A percentile compares a stretch with the other conserved stretches of the same genome.
These are phyloP conservation scores for Spea bombifrons DNA, from an alignment of 2,113 vertebrate genomes.

Conservation along the genomic window DNA sequence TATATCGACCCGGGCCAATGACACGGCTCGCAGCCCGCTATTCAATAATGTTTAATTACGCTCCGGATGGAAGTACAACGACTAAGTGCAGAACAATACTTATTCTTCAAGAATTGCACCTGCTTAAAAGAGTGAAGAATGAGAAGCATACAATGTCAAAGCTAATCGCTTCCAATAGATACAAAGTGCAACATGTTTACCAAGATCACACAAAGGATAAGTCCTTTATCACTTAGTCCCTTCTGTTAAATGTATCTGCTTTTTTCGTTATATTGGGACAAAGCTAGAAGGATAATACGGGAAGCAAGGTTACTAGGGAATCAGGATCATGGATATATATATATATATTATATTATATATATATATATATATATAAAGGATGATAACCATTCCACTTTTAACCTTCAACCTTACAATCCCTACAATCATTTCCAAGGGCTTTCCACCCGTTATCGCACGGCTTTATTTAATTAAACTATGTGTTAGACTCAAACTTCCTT, in stretches of 20 bases:
- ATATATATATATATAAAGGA: conserved; percentile 15
- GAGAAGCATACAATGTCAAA: background rate
- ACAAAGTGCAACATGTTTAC: background rate
- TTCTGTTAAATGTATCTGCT: conserved; percentile 25
- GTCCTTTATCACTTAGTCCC: conserved; percentile 21
- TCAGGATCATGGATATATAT: conserved; percentile 2
- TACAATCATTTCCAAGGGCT: background rate
- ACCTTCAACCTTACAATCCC: background rate
- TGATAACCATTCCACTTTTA: conserved; percentile 10
- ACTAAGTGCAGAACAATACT: too few species aligned
- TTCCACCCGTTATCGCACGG: background rate
- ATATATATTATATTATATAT: conserved; percentile 2
- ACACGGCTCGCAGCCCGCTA: too few species aligned
- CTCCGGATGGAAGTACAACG: too few species aligned
- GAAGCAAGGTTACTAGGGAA: conserved; percentile 33
- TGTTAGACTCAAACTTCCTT: background rate
- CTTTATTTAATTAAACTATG: background rate
- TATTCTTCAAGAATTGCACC: background rate
- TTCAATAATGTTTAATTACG: too few species aligned
- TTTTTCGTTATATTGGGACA: conserved; percentile 17
- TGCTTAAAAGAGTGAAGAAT: background rate
- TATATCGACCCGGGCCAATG: too few species aligned
- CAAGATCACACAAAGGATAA: background rate
- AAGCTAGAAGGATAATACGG: conserved; percentile 24
- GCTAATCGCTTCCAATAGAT: conserved; percentile 4